phyloP scores from a whole-genome alignment of 2,113 vertebrate genomes.

The Tragelaphus scriptus region DNA sequence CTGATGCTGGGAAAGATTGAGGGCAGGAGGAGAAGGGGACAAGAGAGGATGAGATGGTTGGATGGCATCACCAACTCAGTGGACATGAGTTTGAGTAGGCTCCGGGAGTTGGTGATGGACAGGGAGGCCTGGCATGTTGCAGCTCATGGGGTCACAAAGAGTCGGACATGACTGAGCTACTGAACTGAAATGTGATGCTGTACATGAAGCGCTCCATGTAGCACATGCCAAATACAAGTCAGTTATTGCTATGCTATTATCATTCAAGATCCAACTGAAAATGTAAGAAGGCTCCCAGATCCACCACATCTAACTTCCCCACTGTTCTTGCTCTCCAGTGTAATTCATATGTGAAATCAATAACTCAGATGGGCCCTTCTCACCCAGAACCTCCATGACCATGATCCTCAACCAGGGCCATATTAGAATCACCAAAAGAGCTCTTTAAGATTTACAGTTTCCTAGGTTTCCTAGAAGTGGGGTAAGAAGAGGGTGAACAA shows the following conservation, averaged over 20 bases:
- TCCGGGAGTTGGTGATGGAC: background rate
- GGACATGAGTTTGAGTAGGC: background rate
- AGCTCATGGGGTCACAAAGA: background rate
- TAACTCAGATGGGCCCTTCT: background rate
- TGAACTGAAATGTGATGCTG: background rate
- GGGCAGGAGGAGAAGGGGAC: background rate
- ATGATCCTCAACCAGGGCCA: background rate
- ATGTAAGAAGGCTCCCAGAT: background rate
- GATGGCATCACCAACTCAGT: background rate
- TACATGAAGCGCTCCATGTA: background rate
- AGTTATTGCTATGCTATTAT: background rate
- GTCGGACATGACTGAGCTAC: background rate
- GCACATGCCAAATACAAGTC: background rate
- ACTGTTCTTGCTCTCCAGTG: background rate
- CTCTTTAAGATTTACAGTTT: background rate
- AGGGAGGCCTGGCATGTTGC: background rate
- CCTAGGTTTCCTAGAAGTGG: background rate
- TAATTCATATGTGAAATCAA: background rate
- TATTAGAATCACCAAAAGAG: background rate
- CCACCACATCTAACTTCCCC: background rate
- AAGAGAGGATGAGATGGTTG: background rate
- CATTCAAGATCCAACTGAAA: background rate
- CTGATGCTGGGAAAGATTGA: background rate
- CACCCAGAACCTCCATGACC: background rate
- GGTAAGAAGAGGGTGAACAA: background rate